Evolutionary conservation across 37 sponge, comb jelly and placozoan genomes (phyloP).

Genomic region (Geodia barretti): DNA sequence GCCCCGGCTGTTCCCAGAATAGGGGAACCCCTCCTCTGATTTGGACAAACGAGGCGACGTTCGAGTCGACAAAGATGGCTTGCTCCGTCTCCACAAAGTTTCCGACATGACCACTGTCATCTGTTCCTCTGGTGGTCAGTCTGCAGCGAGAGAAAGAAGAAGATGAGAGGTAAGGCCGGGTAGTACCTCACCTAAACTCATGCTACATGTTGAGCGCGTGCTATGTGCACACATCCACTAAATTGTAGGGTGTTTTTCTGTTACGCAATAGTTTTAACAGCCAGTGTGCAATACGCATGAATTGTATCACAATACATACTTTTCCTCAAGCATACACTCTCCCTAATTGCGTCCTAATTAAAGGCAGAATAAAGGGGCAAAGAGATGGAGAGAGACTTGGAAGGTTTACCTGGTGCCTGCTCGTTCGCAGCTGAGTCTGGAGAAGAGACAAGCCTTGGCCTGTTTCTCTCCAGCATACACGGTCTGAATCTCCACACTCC

Average conservation of each 20-base stretch:
- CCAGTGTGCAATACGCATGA: too few species aligned
- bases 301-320: too few species aligned
- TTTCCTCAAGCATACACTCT: too few species aligned
- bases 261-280: too few species aligned
- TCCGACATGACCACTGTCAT: conserved; percentile 94
- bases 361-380: too few species aligned
- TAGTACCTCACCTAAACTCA: too few species aligned
- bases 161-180: background rate
- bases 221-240: too few species aligned
- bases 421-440: conserved; percentile 92
- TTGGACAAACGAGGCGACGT: conserved; percentile 83
- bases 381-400: conserved; percentile 16
- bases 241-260: too few species aligned
- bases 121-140: conserved; percentile 87
- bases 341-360: too few species aligned
- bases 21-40: conserved; percentile 94
- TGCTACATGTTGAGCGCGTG: too few species aligned
- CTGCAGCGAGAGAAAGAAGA: conserved; percentile 7
- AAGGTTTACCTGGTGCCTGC: conserved; percentile 84
- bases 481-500: conserved; percentile 85
- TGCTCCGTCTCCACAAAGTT: conserved; percentile 99
- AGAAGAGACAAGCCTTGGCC: conserved; percentile 77
- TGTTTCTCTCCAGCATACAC: conserved; percentile 85
- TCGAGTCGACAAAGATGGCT: conserved; percentile 61
- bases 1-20: conserved; percentile 96